Evolutionary conservation across 2,113 vertebrate species (phyloP).

Genomic region (Oncorhynchus mykiss): DNA sequence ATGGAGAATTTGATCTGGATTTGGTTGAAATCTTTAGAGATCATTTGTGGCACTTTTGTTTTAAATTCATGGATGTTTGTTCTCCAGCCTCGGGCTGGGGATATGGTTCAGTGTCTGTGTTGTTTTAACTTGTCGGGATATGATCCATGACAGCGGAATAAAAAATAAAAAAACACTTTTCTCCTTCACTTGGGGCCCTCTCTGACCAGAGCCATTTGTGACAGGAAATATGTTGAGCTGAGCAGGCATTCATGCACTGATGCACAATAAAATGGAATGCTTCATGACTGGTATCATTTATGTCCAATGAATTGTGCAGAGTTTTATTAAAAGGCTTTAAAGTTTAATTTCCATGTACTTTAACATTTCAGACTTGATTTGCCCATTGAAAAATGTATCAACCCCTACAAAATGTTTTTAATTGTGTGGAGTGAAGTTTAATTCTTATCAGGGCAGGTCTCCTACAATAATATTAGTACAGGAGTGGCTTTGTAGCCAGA

Average conservation of each 20-base stretch:
- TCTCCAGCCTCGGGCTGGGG: neutral
- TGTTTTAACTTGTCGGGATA: constrained; percentile 48
- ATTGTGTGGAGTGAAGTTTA: neutral
- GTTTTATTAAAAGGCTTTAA: too few relatives aligned
- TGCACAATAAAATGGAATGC: neutral
- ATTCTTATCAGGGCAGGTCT: neutral
- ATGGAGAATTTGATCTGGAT: too few relatives aligned
- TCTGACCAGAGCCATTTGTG: neutral
- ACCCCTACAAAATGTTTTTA: too few relatives aligned
- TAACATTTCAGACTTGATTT: too few relatives aligned
- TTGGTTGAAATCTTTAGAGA: too few relatives aligned
- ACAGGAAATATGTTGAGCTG: neutral
- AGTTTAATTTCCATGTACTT: too few relatives aligned
- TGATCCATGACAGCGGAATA: neutral
- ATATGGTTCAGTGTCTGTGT: constrained; percentile 7
- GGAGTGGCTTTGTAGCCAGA: neutral
- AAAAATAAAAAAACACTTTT: neutral
- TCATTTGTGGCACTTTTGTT: neutral
- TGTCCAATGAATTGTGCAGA: neutral
- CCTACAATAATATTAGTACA: neutral
- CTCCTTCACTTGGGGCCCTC: neutral
- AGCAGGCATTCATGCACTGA: neutral
- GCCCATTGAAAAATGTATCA: too few relatives aligned
- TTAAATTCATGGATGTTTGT: neutral
- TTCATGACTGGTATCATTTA: neutral